Conservation (phyloP, 2,113 vertebrate species). For the Stigmatopora nigra region DNA sequence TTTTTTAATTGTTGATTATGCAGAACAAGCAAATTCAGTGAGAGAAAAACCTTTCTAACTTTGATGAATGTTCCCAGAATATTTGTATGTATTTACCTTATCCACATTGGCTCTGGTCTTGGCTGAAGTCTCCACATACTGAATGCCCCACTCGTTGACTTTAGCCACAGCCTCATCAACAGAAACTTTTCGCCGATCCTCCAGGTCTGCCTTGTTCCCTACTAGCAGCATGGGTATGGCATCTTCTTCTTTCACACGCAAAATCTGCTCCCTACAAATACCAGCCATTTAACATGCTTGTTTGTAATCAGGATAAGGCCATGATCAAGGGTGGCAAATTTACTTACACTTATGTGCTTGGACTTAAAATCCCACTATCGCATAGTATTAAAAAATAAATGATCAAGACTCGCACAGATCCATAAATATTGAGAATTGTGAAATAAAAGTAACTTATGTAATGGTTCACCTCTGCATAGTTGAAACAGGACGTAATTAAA, state of each 20-base stretch:
- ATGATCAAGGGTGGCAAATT: neutral
- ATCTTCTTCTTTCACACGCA: slow-evolving; percentile 95
- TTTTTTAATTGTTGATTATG: too few relatives aligned
- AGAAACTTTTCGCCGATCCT: slow-evolving; percentile 85
- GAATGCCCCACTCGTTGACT: slow-evolving; percentile 86
- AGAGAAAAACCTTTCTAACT: neutral
- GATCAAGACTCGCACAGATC: too few relatives aligned
- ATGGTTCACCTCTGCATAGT: too few relatives aligned
- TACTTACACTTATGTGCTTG: neutral
- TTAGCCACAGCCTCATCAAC: slow-evolving; percentile 78
- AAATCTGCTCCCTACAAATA: slow-evolving; percentile 85
- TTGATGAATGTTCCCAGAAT: neutral
- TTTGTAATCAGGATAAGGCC: too few relatives aligned
- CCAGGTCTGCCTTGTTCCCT: slow-evolving; percentile 94
- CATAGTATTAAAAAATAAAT: too few relatives aligned
- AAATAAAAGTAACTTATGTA: too few relatives aligned
- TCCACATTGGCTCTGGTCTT: slow-evolving; percentile 96
- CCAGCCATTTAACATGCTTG: neutral
- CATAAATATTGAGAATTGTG: too few relatives aligned
- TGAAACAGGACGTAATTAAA: too few relatives aligned
- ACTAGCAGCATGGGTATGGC: slow-evolving; percentile 87
- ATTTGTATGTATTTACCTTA: slow-evolving; percentile 73
- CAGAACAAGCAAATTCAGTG: neutral
- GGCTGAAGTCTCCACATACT: slow-evolving; percentile 95
- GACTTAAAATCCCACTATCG: too few relatives aligned